Evolutionary conservation across 2,113 vertebrate species (phyloP).

Genomic region (Strigops habroptila): DNA sequence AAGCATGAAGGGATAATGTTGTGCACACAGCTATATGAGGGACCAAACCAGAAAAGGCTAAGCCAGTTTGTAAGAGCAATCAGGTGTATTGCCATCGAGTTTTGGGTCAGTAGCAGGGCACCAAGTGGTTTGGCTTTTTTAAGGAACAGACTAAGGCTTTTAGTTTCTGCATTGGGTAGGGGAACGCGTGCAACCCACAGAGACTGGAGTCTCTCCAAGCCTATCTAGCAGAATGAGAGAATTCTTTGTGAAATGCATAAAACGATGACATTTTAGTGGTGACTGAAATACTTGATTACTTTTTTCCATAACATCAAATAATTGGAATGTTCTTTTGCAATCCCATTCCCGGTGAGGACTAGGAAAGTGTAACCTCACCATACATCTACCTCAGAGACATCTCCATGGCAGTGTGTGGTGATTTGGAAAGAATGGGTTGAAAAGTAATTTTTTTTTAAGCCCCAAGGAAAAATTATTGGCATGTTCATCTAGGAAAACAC

Average conservation of each 20-base stretch:
- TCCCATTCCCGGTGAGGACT: not conserved
- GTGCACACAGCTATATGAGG: not conserved
- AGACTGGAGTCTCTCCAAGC: conserved; percentile 56
- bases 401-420: not conserved
- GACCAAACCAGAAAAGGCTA: not conserved
- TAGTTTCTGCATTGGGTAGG: not conserved
- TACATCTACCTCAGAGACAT: not conserved
- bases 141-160: not conserved
- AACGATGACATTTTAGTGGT: conserved; percentile 44
- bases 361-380: not conserved
- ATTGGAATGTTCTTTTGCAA: conserved; percentile 37
- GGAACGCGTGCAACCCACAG: not conserved
- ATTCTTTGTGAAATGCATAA: conserved; percentile 49
- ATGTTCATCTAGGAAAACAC: not conserved
- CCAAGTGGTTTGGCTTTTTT: not conserved
- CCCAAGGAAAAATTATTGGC: not conserved
- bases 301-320: conserved; percentile 52
- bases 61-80: conserved; percentile 18
- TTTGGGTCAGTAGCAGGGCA: conserved; percentile 46
- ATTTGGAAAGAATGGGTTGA: not conserved
- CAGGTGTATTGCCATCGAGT: conserved; percentile 27
- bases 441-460: not conserved
- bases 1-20: not conserved
- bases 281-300: conserved; percentile 23
- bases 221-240: conserved; percentile 45